Base-by-base conservation (phyloP, 2,113 vertebrate genomes). In the Syrmaticus mikado region DNA sequence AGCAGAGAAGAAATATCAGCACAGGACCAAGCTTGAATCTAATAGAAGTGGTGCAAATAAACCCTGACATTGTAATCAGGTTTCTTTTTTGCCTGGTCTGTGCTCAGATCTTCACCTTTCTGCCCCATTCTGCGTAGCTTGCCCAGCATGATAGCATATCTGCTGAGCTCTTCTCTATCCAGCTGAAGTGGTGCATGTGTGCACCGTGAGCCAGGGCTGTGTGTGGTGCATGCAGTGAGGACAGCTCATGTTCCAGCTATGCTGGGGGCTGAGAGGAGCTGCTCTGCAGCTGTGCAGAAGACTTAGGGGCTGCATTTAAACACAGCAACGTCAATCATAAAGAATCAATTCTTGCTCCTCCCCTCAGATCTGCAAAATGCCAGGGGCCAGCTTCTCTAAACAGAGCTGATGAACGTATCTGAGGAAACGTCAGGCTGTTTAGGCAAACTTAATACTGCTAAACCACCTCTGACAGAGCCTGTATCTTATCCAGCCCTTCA, bases 261-360 rank as follows among this genome's bases (percentile, higher is more conserved):
- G 72, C 81, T 82, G 30, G 27, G 30, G 67, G 58, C 6, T 5
- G 76, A 60, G n/a, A 34, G 71, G 61, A 55, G 11, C 48, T 81
- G 55, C 76, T 27, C 13, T 75, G 83, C 78, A 84, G 87, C 93
- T 91, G 64, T 52, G 45, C 53, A 65, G 79, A 52, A 32, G 76
- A 71, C 43, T 89, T 85, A 90, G 71, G 34, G 8, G 32, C 75
- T 89, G 70, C 67, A 27, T 75, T 87, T 45, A 34, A 57, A 72
- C 82, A 41, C 10, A 19, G 75, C 53, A 17, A 20, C 50, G 57
- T 95, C 90, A 70, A 53, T 65, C 73, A 87, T 67, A 87, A 82
- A 45, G 81, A 90, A 89, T 95, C 55, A 36, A 84, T 87, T 87
- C 61, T 90, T 67, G 58, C 76, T 89, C 85, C 76, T 92, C 90